Evolutionary conservation across 2,797 vertebrate species (phyloP).

Genomic region (Phaenicophaeus curvirostris): DNA sequence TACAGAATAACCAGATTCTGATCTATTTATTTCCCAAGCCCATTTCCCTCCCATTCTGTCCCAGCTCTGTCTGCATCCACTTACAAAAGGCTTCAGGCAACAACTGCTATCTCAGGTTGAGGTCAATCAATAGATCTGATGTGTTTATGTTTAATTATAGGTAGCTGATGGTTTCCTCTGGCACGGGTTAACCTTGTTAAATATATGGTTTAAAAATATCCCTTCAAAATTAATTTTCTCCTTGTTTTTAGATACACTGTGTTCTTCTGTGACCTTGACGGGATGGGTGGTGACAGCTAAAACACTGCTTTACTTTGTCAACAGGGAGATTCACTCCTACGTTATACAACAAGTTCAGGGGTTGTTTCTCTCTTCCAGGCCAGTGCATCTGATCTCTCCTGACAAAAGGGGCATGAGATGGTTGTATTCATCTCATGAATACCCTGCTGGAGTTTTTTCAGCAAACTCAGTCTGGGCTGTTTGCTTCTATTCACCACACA

Average conservation of each 20-base stretch:
- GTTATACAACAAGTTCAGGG: constrained; percentile 22
- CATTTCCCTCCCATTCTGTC: neutral
- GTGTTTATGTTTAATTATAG: constrained; percentile 39
- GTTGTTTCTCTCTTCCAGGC: constrained; percentile 30
- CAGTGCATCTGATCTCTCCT: constrained; percentile 10
- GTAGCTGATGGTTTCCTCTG: constrained; percentile 23
- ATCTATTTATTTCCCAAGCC: neutral
- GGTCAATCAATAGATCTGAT: constrained; percentile 22
- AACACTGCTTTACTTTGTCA: constrained; percentile 13
- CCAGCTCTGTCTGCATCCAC: neutral
- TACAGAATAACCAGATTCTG: neutral
- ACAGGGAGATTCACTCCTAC: neutral
- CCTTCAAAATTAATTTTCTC: constrained; percentile 14
- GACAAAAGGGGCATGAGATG: constrained; percentile 46
- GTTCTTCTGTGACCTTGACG: neutral
- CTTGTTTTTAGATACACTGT: neutral
- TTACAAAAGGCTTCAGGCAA: constrained; percentile 32
- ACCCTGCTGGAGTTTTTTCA: constrained; percentile 29
- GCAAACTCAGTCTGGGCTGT: neutral
- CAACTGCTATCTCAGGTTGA: constrained; percentile 11
- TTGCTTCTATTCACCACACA: constrained; percentile 28
- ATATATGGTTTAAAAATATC: constrained; percentile 7
- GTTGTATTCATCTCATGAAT: constrained; percentile 53
- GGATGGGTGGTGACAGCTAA: neutral
- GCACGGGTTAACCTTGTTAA: constrained; percentile 33